Percentiles rank a stretch among this genome's conserved stretches.
These are phyloP conservation scores for Vanessa cardui DNA, from an alignment of 2,888 invertebrate genomes.

Conservation along the genomic window DNA sequence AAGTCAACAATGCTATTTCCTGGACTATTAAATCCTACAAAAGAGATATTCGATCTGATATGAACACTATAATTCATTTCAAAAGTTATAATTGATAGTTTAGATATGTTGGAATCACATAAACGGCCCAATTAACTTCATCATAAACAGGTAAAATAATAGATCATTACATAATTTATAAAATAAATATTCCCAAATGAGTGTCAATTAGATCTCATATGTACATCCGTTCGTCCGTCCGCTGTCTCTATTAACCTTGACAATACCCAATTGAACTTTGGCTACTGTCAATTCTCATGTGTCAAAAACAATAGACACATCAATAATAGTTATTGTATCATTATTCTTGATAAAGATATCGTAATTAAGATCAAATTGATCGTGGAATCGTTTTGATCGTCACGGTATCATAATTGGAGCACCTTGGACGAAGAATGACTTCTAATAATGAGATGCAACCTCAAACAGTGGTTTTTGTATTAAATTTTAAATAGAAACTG, in stretches of 20 bases:
- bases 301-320: slow-evolving; percentile 36
- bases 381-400: not conserved
- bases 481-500: no score
- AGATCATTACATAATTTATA: not conserved
- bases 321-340: slow-evolving; percentile 29
- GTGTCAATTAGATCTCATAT: not conserved
- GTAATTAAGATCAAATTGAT: not conserved
- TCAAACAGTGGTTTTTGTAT: no score
- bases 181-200: slow-evolving; percentile 1
- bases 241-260: slow-evolving; percentile 38
- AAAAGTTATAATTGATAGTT: no score
- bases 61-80: no score
- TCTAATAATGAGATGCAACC: no score
- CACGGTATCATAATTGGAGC: not conserved
- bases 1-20: no score
- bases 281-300: slow-evolving; percentile 29
- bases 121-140: no score
- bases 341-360: slow-evolving; percentile 21
- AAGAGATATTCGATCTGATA: no score
- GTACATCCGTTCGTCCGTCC: slow-evolving; percentile 27
- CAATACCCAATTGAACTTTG: slow-evolving; percentile 36
- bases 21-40: no score
- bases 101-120: no score
- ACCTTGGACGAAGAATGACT: not conserved
- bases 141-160: no score